Evolutionary conservation across 1,140 invertebrate species (phyloP), one percentile per base, ranked within the genome.

Genomic region (Achatina immaculata): DNA sequence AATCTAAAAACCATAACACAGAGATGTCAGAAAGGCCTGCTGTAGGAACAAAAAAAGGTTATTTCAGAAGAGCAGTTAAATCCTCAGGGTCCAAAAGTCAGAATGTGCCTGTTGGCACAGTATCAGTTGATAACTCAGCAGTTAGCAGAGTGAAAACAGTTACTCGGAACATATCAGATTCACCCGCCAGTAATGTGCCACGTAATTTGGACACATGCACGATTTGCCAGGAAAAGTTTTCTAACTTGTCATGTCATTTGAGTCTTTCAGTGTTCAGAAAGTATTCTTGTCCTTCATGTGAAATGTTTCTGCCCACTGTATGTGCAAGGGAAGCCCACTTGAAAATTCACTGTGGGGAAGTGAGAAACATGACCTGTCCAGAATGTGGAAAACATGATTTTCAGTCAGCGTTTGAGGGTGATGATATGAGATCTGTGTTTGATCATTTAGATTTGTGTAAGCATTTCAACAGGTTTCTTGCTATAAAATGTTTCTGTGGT

Each of bases 321-420:
- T 73, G 69, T 80, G 68, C 79, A 6, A 28, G 72, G 16, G 40
- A 73, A 65, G 71, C 79, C 19, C 79, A 80, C 51, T 40, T 31
- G 4, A 68, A 62, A 51, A 36, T 73, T 43, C 71, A 80, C 34
- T 40, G n/a, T 42, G 48, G 34, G 31, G 24, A 9, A 19, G 48
- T 43, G 38, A 36, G 38, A 48, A 31, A 31, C 11, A 78, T 48
- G 31, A 45, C 34, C 19, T 80, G 79, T 62, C 79, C 79, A 58
- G 69, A 80, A 38, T 80, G 79, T 80, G 79, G 79, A 21, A 48
- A 42, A 34, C 34, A 21, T 6, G 36, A 69, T 45, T 51, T 51
- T 14, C 31, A 79, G 51, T 2, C n/a, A 48, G 9, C 36, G 9
- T 0, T n/a, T 45, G 21, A 31, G 16, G n/a, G 28, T n/a, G 4